These are phyloP conservation scores for Ectobius pallidus DNA, from an alignment of 2,888 invertebrate genomes.

Conservation along the genomic window DNA sequence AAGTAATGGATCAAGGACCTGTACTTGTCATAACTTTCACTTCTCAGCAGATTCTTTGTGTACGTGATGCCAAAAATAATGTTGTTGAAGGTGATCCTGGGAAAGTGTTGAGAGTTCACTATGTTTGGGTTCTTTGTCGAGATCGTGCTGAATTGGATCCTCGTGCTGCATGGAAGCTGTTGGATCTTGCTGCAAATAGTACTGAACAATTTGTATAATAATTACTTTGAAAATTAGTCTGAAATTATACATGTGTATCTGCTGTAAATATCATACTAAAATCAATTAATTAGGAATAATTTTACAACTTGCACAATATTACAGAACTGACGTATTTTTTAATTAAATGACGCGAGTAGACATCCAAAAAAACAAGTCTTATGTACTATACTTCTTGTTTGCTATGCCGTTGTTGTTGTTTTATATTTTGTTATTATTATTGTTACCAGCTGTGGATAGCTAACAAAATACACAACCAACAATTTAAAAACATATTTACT, in stretches of 20 bases:
- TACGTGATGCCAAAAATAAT: conserved; percentile 79
- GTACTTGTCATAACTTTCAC: conserved; percentile 95
- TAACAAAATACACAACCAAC: too few species aligned
- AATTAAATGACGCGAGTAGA: too few species aligned
- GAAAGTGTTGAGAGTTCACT: conserved; percentile 91
- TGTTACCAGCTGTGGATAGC: too few species aligned
- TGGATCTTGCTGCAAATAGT: conserved; percentile 88
- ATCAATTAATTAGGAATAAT: not conserved
- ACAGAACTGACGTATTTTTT: too few species aligned
- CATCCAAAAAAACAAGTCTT: too few species aligned
- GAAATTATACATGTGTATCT: not conserved
- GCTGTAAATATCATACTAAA: not conserved
- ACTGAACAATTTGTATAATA: conserved; percentile 69
- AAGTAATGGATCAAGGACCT: conserved; percentile 99
- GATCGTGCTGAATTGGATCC: conserved; percentile 94
- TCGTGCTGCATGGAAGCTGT: conserved; percentile 92
- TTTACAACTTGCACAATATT: too few species aligned
- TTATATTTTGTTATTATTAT: too few species aligned
- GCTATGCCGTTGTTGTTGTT: too few species aligned
- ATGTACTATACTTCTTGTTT: too few species aligned
- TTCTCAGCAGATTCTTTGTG: conserved; percentile 95
- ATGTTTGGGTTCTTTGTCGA: conserved; percentile 97
- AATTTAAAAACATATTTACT: too few species aligned
- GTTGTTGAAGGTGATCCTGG: conserved; percentile 95
- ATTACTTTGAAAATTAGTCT: not conserved